Conservation (phyloP, 2,888 invertebrate species). For the Lycophotia porphyrea region DNA sequence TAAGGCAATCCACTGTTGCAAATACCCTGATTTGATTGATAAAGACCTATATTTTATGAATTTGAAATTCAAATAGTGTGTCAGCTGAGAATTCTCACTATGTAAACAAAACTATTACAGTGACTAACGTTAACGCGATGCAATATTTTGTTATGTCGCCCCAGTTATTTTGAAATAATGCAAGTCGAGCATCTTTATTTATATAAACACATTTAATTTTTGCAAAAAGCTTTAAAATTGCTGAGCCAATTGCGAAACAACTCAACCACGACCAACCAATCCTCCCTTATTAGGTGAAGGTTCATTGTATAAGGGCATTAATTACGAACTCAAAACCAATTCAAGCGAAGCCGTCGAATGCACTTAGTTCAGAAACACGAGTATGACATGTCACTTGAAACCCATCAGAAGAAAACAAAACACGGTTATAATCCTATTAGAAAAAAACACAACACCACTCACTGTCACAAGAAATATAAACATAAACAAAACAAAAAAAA, state of each 20-base stretch:
- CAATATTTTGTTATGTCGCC: not conserved
- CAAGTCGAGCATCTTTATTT: slow-evolving; percentile 9
- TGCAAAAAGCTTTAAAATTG: slow-evolving; percentile 8
- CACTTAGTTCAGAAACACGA: slow-evolving; percentile 62
- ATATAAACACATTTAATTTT: slow-evolving; percentile 11
- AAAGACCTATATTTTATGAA: not conserved
- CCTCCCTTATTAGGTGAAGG: slow-evolving; percentile 54
- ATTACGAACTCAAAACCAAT: slow-evolving; percentile 59
- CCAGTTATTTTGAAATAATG: slow-evolving; percentile 13
- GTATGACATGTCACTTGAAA: slow-evolving; percentile 60
- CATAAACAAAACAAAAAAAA: slow-evolving; percentile 51
- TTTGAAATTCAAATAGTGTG: not conserved
- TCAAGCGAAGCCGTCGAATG: slow-evolving; percentile 54
- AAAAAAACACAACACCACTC: slow-evolving; percentile 68
- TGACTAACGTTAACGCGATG: slow-evolving; percentile 18
- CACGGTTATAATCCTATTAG: slow-evolving; percentile 73
- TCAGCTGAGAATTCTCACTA: slow-evolving; percentile 8
- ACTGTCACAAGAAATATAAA: slow-evolving; percentile 43
- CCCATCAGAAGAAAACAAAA: slow-evolving; percentile 67
- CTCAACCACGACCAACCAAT: slow-evolving; percentile 21
- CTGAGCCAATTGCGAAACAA: slow-evolving; percentile 17
- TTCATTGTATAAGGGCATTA: slow-evolving; percentile 47
- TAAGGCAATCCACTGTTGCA: not conserved
- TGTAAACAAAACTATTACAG: slow-evolving; percentile 18
- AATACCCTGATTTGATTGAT: slow-evolving; percentile 1